phyloP scores from a whole-genome alignment of 2,797 vertebrate species.

The Sebastes matsubarae region DNA sequence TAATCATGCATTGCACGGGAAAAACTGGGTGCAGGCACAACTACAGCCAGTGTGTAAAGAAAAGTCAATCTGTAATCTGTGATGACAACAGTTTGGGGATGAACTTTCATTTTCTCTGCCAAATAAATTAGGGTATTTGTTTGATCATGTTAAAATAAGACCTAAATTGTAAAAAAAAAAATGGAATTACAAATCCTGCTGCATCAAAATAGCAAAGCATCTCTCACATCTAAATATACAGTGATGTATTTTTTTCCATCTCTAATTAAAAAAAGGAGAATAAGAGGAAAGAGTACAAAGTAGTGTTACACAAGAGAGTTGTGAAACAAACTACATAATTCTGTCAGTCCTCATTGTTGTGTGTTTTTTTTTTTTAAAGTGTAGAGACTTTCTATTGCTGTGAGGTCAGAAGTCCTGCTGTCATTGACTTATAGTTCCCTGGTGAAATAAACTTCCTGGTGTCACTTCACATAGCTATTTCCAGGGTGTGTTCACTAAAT shows the following conservation, averaged over 20 bases:
- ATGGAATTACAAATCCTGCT: neutral
- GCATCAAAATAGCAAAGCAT: neutral
- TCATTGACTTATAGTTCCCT: neutral
- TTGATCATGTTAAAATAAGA: neutral
- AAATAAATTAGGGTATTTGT: neutral
- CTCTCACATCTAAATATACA: neutral
- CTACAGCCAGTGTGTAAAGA: neutral
- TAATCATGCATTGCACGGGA: neutral
- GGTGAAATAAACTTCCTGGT: conserved; percentile 3
- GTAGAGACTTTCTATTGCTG: neutral
- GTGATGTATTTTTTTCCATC: neutral
- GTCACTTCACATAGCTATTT: conserved; percentile 12
- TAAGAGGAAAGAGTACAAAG: neutral
- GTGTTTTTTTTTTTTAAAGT: neutral
- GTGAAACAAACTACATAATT: neutral
- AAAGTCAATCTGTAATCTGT: neutral
- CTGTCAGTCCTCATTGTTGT: neutral
- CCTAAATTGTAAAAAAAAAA: neutral
- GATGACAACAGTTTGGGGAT: neutral
- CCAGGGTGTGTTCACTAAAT: neutral
- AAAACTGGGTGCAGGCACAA: neutral
- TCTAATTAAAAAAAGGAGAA: neutral
- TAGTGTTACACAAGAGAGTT: neutral
- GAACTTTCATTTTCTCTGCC: neutral
- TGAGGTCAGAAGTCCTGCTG: neutral